phyloP scores from a whole-genome alignment of 2,888 invertebrate genomes.

The Leucozona laternaria region DNA sequence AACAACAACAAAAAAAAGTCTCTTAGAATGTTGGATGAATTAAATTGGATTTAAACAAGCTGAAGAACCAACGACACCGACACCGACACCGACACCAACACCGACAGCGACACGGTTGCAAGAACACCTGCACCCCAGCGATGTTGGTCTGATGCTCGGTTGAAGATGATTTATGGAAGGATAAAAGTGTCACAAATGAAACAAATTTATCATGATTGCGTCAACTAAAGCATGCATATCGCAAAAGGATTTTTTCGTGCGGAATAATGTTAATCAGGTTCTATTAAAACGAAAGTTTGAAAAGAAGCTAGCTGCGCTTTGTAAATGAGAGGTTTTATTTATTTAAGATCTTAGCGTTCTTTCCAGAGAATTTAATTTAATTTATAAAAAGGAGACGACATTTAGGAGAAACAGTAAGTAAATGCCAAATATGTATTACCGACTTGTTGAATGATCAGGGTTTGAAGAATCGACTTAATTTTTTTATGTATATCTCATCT shows the following conservation, averaged over 20 bases:
- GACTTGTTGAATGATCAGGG: background rate
- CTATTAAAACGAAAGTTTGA: background rate
- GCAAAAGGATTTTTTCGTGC: slow-evolving; percentile 11
- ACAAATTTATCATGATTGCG: slow-evolving; percentile 30
- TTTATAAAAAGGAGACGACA: background rate
- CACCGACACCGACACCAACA: background rate
- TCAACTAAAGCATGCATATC: slow-evolving; percentile 16
- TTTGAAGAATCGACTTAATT: background rate
- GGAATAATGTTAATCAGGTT: slow-evolving; percentile 26
- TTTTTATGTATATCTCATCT: too few species aligned
- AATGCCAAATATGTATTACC: background rate
- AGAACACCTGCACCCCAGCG: slow-evolving; percentile 24
- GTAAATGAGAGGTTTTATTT: background rate
- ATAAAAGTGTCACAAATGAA: slow-evolving; percentile 13
- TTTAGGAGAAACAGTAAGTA: background rate
- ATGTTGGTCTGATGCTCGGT: background rate
- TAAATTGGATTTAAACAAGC: slow-evolving; percentile 26
- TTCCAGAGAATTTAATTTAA: background rate
- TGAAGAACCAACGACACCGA: background rate
- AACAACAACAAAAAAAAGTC: background rate
- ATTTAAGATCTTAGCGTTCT: background rate
- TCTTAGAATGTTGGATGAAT: slow-evolving; percentile 3
- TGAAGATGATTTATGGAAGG: slow-evolving; percentile 32
- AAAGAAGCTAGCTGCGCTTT: background rate
- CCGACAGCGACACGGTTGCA: background rate